phyloP scores from a whole-genome alignment of 2,797 vertebrate genomes.

The Diplodus puntazzo region DNA sequence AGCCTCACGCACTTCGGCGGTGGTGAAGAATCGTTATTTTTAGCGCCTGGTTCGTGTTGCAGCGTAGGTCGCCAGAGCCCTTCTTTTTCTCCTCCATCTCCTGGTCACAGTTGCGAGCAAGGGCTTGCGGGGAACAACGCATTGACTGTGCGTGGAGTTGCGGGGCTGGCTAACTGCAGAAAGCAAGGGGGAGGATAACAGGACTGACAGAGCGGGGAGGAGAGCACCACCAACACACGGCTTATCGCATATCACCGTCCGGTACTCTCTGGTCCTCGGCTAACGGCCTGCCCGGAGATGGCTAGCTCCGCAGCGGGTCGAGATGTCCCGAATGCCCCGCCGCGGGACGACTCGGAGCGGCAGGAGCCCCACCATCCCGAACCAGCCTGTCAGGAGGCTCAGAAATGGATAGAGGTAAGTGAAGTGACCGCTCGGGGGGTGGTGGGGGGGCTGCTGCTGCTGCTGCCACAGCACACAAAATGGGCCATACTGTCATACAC shows the following conservation, averaged over 20 bases:
- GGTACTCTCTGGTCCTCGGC: conserved; percentile 16
- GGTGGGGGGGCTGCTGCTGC: not conserved
- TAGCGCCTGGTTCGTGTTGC: conserved; percentile 72
- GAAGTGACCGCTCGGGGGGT: conserved; percentile 29
- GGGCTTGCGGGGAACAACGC: conserved; percentile 3
- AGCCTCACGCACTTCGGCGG: conserved; percentile 43
- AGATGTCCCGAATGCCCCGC: conserved; percentile 75
- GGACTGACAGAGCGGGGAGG: conserved; percentile 39
- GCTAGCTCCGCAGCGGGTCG: conserved; percentile 86
- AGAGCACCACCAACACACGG: conserved; percentile 7
- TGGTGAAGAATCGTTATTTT: conserved; percentile 68
- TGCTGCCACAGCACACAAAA: conserved; percentile 26
- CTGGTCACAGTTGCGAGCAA: conserved; percentile 31
- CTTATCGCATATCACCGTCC: conserved; percentile 34
- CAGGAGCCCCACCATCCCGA: conserved; percentile 81
- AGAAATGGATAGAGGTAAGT: conserved; percentile 97
- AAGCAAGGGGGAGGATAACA: conserved; percentile 48
- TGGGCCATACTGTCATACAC: conserved; percentile 38
- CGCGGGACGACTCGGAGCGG: conserved; percentile 78
- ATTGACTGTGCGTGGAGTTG: conserved; percentile 27
- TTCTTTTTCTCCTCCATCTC: conserved; percentile 7
- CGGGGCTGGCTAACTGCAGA: not conserved
- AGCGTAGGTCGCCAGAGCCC: conserved; percentile 33
- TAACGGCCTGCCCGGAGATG: conserved; percentile 83
- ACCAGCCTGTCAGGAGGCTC: conserved; percentile 92